Percentiles rank a stretch among this genome's conserved stretches.
These are phyloP conservation scores for Ctena decussata DNA, from an alignment of 2,888 invertebrate genomes.

Conservation along the genomic window DNA sequence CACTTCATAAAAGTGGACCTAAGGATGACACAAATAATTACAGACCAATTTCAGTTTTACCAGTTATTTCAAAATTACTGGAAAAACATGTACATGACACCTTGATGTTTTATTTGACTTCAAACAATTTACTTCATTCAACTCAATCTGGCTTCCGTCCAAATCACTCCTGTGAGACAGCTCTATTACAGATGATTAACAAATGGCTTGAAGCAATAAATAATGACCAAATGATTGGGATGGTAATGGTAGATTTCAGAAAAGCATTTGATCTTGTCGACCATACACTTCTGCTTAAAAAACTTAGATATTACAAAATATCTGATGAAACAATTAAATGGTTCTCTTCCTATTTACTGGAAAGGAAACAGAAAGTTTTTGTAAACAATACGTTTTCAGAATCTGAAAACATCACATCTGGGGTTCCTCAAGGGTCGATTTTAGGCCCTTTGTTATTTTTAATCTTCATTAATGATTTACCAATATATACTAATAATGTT, in stretches of 20 bases:
- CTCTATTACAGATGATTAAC: slow-evolving; percentile 14
- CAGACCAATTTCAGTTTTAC: neutral
- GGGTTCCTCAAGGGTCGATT: slow-evolving; percentile 28
- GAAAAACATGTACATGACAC: slow-evolving; percentile 18
- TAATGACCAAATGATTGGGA: slow-evolving; percentile 13
- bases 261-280: slow-evolving; percentile 34
- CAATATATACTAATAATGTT: neutral
- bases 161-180: slow-evolving; percentile 35
- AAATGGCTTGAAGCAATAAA: slow-evolving; percentile 4
- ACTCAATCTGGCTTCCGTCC: slow-evolving; percentile 33
- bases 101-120: neutral
- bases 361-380: neutral
- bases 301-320: slow-evolving; percentile 24
- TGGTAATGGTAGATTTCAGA: slow-evolving; percentile 31
- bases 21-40: neutral
- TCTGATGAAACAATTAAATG: neutral
- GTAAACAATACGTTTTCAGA: neutral
- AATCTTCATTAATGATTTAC: neutral
- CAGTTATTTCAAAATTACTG: neutral
- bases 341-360: neutral
- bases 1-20: neutral
- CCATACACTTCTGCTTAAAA: slow-evolving; percentile 23
- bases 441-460: neutral
- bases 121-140: slow-evolving; percentile 15
- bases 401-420: neutral